Evolutionary conservation across 2,113 vertebrate species (phyloP).

Genomic region (Suricata suricatta): DNA sequence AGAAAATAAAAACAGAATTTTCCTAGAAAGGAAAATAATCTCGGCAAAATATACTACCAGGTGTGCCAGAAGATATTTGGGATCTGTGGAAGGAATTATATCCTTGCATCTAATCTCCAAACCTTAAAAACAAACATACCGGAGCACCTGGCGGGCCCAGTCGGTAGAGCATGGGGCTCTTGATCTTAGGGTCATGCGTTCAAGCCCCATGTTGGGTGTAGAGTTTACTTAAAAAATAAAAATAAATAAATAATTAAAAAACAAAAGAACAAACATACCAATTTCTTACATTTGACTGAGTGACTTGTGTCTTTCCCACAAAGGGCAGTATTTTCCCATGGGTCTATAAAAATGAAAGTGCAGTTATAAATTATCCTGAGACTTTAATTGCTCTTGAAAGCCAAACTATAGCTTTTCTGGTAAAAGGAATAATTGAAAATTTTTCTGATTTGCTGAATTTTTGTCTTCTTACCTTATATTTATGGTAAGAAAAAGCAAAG

Average conservation of each 20-base stretch:
- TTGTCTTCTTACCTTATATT: neutral
- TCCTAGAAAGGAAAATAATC: neutral
- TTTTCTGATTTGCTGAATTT: constrained; percentile 24
- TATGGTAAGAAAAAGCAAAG: neutral
- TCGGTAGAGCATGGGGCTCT: neutral
- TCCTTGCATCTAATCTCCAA: neutral
- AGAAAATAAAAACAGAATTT: constrained; percentile 22
- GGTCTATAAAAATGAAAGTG: constrained; percentile 14
- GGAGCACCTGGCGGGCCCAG: neutral
- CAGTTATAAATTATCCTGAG: neutral
- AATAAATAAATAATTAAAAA: neutral
- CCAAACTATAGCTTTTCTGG: neutral
- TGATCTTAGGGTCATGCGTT: neutral
- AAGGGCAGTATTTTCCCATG: neutral
- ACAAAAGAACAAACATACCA: neutral
- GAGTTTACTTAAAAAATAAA: neutral
- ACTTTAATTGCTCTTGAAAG: neutral
- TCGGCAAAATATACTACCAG: neutral
- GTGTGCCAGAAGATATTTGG: neutral
- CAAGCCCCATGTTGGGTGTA: neutral
- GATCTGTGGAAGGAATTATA: neutral
- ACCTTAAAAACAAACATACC: neutral
- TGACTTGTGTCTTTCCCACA: neutral
- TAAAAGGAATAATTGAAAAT: neutral
- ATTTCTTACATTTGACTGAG: neutral